These are phyloP conservation scores for Bembecia ichneumoniformis DNA, from an alignment of 2,888 invertebrate species.

Conservation along the genomic window DNA sequence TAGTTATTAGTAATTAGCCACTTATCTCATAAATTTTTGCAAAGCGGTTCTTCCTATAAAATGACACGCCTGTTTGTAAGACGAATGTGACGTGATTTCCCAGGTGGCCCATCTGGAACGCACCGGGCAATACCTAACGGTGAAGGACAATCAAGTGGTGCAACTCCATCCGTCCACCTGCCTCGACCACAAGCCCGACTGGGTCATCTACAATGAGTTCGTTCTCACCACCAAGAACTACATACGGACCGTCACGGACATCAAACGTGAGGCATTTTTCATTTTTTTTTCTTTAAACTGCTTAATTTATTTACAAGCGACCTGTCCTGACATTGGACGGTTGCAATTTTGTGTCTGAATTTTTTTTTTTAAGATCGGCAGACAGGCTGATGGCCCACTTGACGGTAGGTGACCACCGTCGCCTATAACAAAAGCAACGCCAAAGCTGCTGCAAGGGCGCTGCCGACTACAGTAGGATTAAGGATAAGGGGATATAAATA, in stretches of 20 bases:
- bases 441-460: too few relatives aligned
- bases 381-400: too few relatives aligned
- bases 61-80: too few relatives aligned
- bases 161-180: slow-evolving; percentile 99
- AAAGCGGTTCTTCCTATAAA: too few relatives aligned
- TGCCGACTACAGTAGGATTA: too few relatives aligned
- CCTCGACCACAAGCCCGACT: slow-evolving; percentile 99
- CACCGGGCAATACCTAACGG: slow-evolving; percentile 97
- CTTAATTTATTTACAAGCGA: neutral
- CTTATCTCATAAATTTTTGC: too few relatives aligned
- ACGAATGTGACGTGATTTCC: neutral
- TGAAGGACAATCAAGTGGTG: slow-evolving; percentile 99
- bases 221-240: slow-evolving; percentile 99
- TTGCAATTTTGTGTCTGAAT: too few relatives aligned
- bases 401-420: too few relatives aligned
- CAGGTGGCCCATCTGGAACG: slow-evolving; percentile 97
- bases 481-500: too few relatives aligned
- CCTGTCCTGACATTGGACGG: neutral
- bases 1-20: too few relatives aligned
- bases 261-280: slow-evolving; percentile 86
- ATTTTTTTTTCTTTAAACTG: neutral
- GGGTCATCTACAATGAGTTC: slow-evolving; percentile 99
- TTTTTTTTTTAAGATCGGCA: too few relatives aligned
- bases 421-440: too few relatives aligned
- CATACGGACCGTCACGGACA: slow-evolving; percentile 98